phyloP scores from a whole-genome alignment of 2,888 invertebrate species.

The Parnassius orleans region DNA sequence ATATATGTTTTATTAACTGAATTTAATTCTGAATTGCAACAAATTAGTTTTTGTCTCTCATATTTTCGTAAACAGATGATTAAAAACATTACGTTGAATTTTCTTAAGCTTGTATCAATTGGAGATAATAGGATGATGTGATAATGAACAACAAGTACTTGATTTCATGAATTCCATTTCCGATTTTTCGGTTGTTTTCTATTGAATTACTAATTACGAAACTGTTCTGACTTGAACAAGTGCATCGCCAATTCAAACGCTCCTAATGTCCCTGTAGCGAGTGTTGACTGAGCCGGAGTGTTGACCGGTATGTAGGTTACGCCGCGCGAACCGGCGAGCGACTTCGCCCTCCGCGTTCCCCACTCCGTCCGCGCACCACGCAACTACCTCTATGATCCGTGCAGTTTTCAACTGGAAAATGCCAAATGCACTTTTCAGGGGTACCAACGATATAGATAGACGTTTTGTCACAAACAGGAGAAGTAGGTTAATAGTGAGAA shows the following conservation, averaged over 20 bases:
- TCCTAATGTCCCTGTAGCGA: constrained; percentile 79
- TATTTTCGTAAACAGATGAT: no score
- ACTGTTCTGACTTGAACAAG: constrained; percentile 41
- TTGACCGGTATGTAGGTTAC: constrained; percentile 81
- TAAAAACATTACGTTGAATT: no score
- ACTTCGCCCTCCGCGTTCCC: constrained; percentile 36
- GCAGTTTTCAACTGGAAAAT: constrained; percentile 73
- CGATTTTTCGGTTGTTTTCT: no score
- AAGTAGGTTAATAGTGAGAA: constrained; percentile 41
- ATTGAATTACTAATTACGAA: background rate
- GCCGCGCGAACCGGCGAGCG: constrained; percentile 66
- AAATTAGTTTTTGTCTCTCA: no score
- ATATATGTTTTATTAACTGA: background rate
- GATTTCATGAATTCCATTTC: no score
- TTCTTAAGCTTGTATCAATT: no score
- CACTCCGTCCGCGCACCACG: constrained; percentile 44
- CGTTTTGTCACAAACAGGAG: constrained; percentile 30
- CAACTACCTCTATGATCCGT: constrained; percentile 72
- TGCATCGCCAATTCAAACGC: constrained; percentile 58
- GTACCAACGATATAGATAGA: constrained; percentile 32
- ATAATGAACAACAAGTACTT: no score
- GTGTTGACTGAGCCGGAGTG: constrained; percentile 81
- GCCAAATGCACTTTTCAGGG: constrained; percentile 59
- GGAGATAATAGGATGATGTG: no score
- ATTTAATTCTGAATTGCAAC: no score